These are phyloP conservation scores for Rallus limicola DNA, from an alignment of 2,113 vertebrate genomes.

Conservation along the genomic window DNA sequence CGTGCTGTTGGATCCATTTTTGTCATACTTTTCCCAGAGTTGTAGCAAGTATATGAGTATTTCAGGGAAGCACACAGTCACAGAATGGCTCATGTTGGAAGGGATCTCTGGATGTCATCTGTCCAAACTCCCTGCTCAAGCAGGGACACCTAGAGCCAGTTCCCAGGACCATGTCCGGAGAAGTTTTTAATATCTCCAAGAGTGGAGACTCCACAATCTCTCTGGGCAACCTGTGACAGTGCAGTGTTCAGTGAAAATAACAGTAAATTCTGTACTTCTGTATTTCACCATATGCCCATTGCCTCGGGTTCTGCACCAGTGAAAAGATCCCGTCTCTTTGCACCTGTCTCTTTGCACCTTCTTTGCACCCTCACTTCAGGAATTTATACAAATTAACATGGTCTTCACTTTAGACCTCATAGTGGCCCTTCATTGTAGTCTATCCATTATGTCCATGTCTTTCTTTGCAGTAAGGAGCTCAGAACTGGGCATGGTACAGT, in stretches of 20 bases:
- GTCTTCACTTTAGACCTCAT: neutral
- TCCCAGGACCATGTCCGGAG: neutral
- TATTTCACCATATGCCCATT: neutral
- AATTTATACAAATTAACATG: neutral
- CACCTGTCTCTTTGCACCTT: too few relatives aligned
- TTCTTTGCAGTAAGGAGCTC: neutral
- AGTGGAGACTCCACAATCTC: neutral
- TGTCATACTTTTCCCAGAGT: neutral
- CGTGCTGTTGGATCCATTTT: neutral
- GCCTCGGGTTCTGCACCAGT: neutral
- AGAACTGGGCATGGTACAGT: neutral
- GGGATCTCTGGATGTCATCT: neutral
- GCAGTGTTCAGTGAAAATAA: neutral
- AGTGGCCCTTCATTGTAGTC: neutral
- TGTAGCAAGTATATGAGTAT: neutral
- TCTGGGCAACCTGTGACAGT: neutral
- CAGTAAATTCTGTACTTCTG: neutral
- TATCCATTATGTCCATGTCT: neutral
- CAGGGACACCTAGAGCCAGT: neutral
- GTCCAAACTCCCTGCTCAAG: accelerated
- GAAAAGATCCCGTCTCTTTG: neutral
- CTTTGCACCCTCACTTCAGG: too few relatives aligned
- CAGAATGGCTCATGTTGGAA: neutral
- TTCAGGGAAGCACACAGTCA: neutral
- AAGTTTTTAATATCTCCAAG: neutral